phyloP scores from a whole-genome alignment of 2,888 invertebrate genomes.

The Notocelia uddmanniana region DNA sequence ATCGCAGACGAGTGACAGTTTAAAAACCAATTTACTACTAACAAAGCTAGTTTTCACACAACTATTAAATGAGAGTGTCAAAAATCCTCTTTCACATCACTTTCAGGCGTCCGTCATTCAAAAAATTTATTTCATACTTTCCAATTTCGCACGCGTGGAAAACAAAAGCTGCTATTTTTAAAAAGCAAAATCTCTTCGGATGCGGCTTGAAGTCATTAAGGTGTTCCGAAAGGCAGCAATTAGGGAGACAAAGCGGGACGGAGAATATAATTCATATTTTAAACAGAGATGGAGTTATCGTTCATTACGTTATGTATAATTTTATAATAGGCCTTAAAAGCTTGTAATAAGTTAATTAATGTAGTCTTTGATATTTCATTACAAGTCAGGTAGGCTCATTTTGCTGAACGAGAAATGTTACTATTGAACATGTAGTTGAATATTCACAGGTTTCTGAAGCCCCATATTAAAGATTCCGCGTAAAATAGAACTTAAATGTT shows the following conservation, averaged over 20 bases:
- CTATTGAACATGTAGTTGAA: background rate
- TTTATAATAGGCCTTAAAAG: slow-evolving; percentile 38
- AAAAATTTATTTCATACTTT: slow-evolving; percentile 18
- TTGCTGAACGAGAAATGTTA: slow-evolving; percentile 7
- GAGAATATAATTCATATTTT: slow-evolving; percentile 58
- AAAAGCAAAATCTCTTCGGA: slow-evolving; percentile 66
- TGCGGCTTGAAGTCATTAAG: slow-evolving; percentile 81
- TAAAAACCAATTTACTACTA: background rate
- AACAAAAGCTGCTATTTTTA: slow-evolving; percentile 66
- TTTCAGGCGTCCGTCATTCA: slow-evolving; percentile 12
- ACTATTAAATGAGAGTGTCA: slow-evolving; percentile 10
- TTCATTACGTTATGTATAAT: slow-evolving; percentile 36
- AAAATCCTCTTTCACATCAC: slow-evolving; percentile 30
- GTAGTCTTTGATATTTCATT: slow-evolving; percentile 41
- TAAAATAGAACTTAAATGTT: background rate
- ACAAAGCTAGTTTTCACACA: slow-evolving; percentile 9
- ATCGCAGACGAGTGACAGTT: background rate
- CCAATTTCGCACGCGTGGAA: slow-evolving; percentile 41
- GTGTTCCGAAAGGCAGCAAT: slow-evolving; percentile 72
- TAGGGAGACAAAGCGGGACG: slow-evolving; percentile 65
- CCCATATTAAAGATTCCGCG: slow-evolving; percentile 7
- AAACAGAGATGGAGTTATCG: slow-evolving; percentile 52
- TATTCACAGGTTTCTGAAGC: slow-evolving; percentile 12
- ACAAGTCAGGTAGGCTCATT: slow-evolving; percentile 4
- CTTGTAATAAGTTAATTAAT: slow-evolving; percentile 41